Evolutionary conservation across 2,113 vertebrate genomes (phyloP).

Genomic region (Ia io): DNA sequence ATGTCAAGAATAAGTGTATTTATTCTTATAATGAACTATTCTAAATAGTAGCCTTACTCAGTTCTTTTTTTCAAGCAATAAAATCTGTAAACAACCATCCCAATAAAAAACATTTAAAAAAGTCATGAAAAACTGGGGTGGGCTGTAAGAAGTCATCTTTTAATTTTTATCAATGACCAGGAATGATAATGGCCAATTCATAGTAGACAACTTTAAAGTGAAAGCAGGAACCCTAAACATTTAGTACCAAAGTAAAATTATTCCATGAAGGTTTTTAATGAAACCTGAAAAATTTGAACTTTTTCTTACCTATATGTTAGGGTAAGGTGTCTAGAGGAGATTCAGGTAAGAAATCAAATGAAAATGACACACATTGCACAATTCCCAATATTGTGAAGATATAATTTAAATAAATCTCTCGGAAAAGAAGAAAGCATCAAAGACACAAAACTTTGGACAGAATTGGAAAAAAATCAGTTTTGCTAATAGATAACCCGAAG

Average conservation of each 20-base stretch:
- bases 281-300: background rate
- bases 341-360: background rate
- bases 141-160: background rate
- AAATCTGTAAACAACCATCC: background rate
- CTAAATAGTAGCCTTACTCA: background rate
- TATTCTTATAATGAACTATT: background rate
- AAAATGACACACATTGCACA: background rate
- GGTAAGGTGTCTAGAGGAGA: background rate
- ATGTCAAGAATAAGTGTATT: conserved; percentile 1
- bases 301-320: background rate
- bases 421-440: background rate
- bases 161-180: background rate
- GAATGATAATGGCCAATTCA: background rate
- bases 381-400: background rate
- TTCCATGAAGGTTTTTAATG: background rate
- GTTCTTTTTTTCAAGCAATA: background rate
- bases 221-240: background rate
- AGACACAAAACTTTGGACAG: background rate
- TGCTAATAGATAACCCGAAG: background rate
- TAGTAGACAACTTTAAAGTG: background rate
- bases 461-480: background rate
- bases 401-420: background rate
- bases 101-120: background rate
- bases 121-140: background rate
- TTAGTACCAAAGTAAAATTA: background rate